Percentiles rank a stretch among this genome's conserved stretches.
phyloP scores from a whole-genome alignment of 1,140 invertebrate genomes.

The Drosophila lini region DNA sequence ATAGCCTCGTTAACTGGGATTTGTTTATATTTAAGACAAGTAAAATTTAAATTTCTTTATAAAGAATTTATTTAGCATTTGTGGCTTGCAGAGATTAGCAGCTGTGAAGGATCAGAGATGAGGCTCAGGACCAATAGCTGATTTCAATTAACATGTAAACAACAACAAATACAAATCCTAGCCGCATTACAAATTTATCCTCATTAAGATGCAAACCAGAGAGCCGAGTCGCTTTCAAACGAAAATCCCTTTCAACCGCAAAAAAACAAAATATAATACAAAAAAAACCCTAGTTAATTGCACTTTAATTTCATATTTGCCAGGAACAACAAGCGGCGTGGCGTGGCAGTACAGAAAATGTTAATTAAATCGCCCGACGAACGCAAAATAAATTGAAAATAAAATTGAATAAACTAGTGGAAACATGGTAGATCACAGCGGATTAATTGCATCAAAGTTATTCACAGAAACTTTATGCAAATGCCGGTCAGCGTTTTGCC shows the following conservation, averaged over 20 bases:
- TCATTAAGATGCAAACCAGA: constrained; percentile 36
- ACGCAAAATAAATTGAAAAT: constrained; percentile 40
- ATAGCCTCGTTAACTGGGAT: background rate
- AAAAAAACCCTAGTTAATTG: constrained; percentile 34
- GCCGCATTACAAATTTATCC: constrained; percentile 39
- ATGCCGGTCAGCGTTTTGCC: constrained; percentile 36
- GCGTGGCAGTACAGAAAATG: constrained; percentile 12
- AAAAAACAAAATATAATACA: background rate
- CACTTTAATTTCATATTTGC: constrained; percentile 50
- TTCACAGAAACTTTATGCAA: constrained; percentile 52
- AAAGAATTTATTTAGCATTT: background rate
- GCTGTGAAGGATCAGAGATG: background rate
- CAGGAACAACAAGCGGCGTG: constrained; percentile 9
- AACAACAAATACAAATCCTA: background rate
- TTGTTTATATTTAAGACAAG: background rate
- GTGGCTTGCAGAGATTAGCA: background rate
- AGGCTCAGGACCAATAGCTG: constrained; percentile 8
- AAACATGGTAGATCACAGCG: constrained; percentile 41
- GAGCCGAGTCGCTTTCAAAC: constrained; percentile 8
- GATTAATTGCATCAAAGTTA: constrained; percentile 55
- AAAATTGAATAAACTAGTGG: constrained; percentile 44
- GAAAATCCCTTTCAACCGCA: constrained; percentile 29
- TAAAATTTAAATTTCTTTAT: background rate
- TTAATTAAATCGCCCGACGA: constrained; percentile 37
- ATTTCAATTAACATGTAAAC: constrained; percentile 33